These are phyloP conservation scores for Tor tambroides DNA, from an alignment of 2,113 vertebrate species.

Conservation along the genomic window DNA sequence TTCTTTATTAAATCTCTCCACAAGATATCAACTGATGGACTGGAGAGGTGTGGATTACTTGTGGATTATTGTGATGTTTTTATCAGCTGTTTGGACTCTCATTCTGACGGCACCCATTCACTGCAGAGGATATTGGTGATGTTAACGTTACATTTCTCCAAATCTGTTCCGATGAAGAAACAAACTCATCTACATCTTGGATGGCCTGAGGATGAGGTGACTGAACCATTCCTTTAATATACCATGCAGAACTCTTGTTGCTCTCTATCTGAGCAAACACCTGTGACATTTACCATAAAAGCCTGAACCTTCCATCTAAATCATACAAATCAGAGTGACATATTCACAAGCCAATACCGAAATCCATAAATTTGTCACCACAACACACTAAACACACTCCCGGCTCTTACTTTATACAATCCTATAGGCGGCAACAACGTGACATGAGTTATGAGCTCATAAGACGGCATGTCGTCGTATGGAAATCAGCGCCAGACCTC, in stretches of 20 bases:
- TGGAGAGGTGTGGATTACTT: no score
- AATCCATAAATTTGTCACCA: conserved; percentile 19
- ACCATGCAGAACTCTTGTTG: not conserved
- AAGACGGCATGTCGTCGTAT: conserved; percentile 3
- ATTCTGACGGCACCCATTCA: no score
- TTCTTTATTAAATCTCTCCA: no score
- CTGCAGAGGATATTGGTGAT: no score
- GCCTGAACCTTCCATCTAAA: conserved; percentile 10
- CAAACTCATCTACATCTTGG: no score
- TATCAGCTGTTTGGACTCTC: no score
- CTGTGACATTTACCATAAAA: conserved; percentile 18
- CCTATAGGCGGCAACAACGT: not conserved
- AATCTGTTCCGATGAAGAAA: no score
- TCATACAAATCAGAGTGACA: conserved; percentile 7
- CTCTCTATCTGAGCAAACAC: conserved; percentile 5
- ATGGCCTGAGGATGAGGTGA: no score
- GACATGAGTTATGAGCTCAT: conserved; percentile 26
- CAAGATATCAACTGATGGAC: no score
- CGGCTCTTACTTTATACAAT: not conserved
- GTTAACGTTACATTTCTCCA: no score
- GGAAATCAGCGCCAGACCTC: conserved; percentile 35
- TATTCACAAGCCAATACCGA: conserved; percentile 14
- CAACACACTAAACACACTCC: not conserved
- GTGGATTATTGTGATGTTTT: no score
- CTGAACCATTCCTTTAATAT: not conserved